Evolutionary conservation across 2,797 vertebrate species (phyloP).

Genomic region (Sphenopsis melanotis): DNA sequence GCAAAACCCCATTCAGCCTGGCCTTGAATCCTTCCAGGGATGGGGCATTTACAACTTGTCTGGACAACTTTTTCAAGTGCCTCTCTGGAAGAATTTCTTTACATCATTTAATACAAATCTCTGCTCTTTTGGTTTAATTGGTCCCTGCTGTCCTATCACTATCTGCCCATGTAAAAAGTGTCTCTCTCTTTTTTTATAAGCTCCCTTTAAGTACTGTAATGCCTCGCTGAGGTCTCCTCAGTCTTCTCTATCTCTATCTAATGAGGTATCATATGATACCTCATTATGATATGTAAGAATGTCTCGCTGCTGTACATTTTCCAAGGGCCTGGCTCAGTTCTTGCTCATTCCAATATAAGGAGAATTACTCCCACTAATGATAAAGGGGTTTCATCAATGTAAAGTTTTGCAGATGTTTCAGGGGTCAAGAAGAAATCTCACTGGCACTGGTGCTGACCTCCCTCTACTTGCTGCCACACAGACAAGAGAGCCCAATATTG

Average conservation of each 20-base stretch:
- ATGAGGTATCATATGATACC: not conserved
- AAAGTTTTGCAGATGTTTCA: not conserved
- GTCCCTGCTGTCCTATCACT: not conserved
- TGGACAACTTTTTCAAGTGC: not conserved
- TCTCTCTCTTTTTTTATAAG: not conserved
- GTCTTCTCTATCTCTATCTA: not conserved
- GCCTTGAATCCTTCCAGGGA: not conserved
- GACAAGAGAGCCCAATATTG: fast-evolving
- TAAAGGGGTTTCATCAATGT: not conserved
- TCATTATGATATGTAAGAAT: not conserved
- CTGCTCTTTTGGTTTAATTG: not conserved
- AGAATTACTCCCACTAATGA: not conserved
- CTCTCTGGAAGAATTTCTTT: not conserved
- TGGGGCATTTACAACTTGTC: not conserved
- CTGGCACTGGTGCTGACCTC: not conserved
- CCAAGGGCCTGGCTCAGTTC: not conserved
- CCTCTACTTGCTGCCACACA: not conserved
- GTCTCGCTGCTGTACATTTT: not conserved
- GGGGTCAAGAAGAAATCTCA: not conserved
- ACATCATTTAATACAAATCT: not conserved
- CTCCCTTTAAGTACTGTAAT: not conserved
- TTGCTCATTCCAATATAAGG: not conserved
- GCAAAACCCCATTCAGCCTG: not conserved
- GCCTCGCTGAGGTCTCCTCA: not conserved
- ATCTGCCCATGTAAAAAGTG: not conserved